Conservation (phyloP, 2,797 vertebrate genomes). For the Chelon auratus region DNA sequence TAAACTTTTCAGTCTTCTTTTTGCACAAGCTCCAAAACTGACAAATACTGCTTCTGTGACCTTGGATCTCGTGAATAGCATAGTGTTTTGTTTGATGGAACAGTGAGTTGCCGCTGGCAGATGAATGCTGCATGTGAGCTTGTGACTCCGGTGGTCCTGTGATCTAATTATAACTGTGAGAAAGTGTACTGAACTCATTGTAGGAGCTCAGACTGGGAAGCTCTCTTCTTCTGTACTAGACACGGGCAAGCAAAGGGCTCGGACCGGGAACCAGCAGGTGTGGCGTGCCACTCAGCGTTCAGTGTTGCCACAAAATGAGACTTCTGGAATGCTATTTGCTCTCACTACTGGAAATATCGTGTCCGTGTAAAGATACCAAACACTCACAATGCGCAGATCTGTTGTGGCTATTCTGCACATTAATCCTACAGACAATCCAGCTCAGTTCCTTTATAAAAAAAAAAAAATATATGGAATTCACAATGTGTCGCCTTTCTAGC, state of each 20-base stretch:
- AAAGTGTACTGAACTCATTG: conserved; percentile 33
- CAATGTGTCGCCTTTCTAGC: conserved; percentile 17
- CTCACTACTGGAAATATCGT: neutral
- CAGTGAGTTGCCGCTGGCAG: conserved; percentile 70
- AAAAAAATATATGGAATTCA: conserved; percentile 31
- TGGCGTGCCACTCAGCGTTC: neutral
- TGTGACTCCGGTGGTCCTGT: conserved; percentile 73
- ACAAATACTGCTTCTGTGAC: conserved; percentile 30
- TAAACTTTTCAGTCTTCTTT: conserved; percentile 18
- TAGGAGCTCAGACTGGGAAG: conserved; percentile 14
- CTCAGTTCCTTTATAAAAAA: conserved; percentile 36
- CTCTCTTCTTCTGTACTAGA: conserved; percentile 23
- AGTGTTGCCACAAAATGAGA: conserved; percentile 18
- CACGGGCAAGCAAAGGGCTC: conserved; percentile 1
- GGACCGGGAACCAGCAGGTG: conserved; percentile 23
- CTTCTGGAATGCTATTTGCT: conserved; percentile 19
- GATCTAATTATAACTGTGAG: conserved; percentile 78
- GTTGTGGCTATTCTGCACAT: conserved; percentile 37
- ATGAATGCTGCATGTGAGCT: conserved; percentile 71
- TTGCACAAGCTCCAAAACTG: conserved; percentile 11
- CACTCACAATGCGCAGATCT: conserved; percentile 21
- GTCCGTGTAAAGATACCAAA: conserved; percentile 3
- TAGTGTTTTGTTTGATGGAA: conserved; percentile 63
- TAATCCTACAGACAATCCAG: conserved; percentile 51
- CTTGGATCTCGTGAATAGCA: conserved; percentile 48